Evolutionary conservation across 2,113 vertebrate genomes (phyloP).

Genomic region (Thalassarche chlororhynchos): DNA sequence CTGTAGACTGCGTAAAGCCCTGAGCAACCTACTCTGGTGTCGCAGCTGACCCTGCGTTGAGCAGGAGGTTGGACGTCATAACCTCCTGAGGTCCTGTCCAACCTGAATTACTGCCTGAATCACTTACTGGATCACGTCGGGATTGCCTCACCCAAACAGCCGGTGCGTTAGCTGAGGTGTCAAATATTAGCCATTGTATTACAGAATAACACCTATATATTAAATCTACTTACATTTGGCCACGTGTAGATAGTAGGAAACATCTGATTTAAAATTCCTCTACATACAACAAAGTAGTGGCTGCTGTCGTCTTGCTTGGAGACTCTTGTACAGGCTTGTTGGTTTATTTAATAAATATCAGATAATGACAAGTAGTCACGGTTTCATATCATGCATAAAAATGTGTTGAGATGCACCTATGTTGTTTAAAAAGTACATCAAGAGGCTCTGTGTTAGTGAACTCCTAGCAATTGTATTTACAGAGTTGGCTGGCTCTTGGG

Average conservation of each 20-base stretch:
- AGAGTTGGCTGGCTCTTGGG: neutral
- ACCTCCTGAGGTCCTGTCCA: neutral
- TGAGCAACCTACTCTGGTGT: neutral
- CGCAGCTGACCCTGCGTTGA: neutral
- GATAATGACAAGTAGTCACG: neutral
- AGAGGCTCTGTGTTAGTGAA: neutral
- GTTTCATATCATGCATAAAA: neutral
- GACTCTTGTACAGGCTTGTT: fast-evolving
- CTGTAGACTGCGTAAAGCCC: neutral
- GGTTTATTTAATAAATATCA: neutral
- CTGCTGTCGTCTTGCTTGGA: neutral
- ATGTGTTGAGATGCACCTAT: neutral
- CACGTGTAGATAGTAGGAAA: neutral
- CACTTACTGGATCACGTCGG: fast-evolving
- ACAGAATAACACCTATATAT: neutral
- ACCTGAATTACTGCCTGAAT: neutral
- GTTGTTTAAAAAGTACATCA: neutral
- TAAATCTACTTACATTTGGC: neutral
- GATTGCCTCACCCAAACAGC: neutral
- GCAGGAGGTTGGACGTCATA: neutral
- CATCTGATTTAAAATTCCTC: neutral
- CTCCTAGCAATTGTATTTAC: neutral
- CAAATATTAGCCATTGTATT: no score
- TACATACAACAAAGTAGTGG: fast-evolving
- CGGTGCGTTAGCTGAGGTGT: neutral